These are phyloP conservation scores for Acleris laterana DNA, from an alignment of 2,888 invertebrate genomes.

Conservation along the genomic window DNA sequence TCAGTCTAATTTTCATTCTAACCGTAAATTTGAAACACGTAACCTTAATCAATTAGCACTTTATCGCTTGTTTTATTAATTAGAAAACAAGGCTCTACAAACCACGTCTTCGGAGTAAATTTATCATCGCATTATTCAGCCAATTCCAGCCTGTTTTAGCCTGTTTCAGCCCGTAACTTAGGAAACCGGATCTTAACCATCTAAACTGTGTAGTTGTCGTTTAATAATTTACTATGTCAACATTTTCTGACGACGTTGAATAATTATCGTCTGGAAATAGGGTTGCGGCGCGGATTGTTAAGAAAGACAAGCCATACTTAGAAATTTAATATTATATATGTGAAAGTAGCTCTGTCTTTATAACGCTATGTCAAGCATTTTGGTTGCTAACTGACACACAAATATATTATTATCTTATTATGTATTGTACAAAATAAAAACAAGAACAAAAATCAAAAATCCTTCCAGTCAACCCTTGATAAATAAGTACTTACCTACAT, in stretches of 20 bases:
- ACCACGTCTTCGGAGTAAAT: conserved; percentile 1
- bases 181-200: background rate
- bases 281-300: too few species aligned
- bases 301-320: too few species aligned
- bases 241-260: background rate
- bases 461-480: too few species aligned
- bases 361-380: too few species aligned
- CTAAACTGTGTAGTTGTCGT: background rate
- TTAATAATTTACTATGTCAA: background rate
- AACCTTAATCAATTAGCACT: background rate
- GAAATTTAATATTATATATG: too few species aligned
- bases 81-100: background rate
- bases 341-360: too few species aligned
- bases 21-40: background rate
- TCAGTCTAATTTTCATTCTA: background rate
- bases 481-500: too few species aligned
- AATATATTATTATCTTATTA: too few species aligned
- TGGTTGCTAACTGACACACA: too few species aligned
- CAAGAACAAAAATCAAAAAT: too few species aligned
- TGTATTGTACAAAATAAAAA: too few species aligned
- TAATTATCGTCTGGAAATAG: background rate
- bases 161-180: background rate
- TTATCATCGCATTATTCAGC: conserved; percentile 1
- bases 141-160: background rate
- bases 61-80: conserved; percentile 7